Conservation (phyloP, 2,888 invertebrate species). For the Belgica antarctica region DNA sequence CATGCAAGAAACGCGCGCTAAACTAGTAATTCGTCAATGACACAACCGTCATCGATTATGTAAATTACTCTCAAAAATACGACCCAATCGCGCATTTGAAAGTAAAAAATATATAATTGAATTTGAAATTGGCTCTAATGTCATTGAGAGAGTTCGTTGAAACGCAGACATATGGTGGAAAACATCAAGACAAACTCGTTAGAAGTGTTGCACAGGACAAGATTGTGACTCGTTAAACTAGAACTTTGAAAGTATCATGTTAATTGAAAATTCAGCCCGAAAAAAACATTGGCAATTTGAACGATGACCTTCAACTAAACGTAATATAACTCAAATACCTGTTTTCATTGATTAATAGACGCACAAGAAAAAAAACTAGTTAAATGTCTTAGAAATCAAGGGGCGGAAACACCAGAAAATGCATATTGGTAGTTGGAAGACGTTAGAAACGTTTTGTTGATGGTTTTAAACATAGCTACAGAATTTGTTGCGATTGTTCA, state of each 20-base stretch:
- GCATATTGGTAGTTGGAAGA: not conserved
- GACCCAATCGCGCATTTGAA: not conserved
- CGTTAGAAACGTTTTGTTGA: conserved; percentile 6
- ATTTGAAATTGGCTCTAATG: not conserved
- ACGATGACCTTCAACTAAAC: conserved; percentile 42
- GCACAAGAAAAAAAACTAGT: conserved; percentile 8
- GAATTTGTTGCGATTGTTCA: not conserved
- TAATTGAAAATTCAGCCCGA: conserved; percentile 30
- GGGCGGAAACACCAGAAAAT: not conserved
- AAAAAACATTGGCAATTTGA: conserved; percentile 26
- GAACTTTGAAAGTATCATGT: conserved; percentile 22
- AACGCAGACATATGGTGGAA: not conserved
- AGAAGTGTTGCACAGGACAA: too few species aligned
- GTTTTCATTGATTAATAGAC: conserved; percentile 42
- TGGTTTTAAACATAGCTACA: not conserved
- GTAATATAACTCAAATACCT: conserved; percentile 44
- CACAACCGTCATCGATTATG: conserved; percentile 14
- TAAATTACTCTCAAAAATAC: conserved; percentile 13
- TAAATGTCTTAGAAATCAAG: conserved; percentile 16
- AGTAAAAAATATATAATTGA: not conserved
- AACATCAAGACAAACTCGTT: not conserved
- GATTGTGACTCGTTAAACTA: not conserved
- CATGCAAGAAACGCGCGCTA: too few species aligned
- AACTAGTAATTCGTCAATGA: conserved; percentile 22
- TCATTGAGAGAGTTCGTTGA: not conserved